Conservation (phyloP, 2,888 invertebrate genomes). For the Phyllotreta striolata region DNA sequence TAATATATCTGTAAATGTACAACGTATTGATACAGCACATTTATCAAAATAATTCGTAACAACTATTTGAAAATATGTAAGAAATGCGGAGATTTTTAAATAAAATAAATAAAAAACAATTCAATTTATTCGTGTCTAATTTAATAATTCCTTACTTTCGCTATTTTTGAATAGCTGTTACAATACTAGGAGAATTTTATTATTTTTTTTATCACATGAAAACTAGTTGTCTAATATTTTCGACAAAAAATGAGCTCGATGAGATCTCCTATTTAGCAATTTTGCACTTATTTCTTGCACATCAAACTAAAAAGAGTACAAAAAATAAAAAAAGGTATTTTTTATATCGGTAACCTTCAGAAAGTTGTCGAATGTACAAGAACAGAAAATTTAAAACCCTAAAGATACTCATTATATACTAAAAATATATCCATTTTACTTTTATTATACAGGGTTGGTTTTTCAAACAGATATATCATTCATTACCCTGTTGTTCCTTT, state of each 20-base stretch:
- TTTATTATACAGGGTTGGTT: slow-evolving; percentile 29
- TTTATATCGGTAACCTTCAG: slow-evolving; percentile 9
- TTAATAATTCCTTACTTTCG: neutral
- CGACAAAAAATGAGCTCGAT: too few relatives aligned
- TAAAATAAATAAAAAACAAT: neutral
- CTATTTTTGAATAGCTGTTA: slow-evolving; percentile 10
- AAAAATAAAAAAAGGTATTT: slow-evolving; percentile 1
- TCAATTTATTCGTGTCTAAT: neutral
- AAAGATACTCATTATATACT: slow-evolving; percentile 9
- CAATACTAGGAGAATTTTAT: slow-evolving; percentile 17
- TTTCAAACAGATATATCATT: slow-evolving; percentile 30
- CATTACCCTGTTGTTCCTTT: slow-evolving; percentile 28
- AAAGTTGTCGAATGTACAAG: slow-evolving; percentile 13
- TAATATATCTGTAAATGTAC: slow-evolving; percentile 10
- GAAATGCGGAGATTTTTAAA: too few relatives aligned
- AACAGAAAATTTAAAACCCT: neutral
- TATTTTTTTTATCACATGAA: slow-evolving; percentile 10
- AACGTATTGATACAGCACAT: slow-evolving; percentile 21
- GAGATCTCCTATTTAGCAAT: too few relatives aligned
- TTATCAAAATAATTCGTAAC: slow-evolving; percentile 10
- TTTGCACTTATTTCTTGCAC: too few relatives aligned
- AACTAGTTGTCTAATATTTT: slow-evolving; percentile 1
- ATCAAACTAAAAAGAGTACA: neutral
- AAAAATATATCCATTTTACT: slow-evolving; percentile 31
- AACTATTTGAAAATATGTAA: too few relatives aligned